Evolutionary conservation across 2,113 vertebrate genomes (phyloP).

Genomic region (Aepyceros melampus): DNA sequence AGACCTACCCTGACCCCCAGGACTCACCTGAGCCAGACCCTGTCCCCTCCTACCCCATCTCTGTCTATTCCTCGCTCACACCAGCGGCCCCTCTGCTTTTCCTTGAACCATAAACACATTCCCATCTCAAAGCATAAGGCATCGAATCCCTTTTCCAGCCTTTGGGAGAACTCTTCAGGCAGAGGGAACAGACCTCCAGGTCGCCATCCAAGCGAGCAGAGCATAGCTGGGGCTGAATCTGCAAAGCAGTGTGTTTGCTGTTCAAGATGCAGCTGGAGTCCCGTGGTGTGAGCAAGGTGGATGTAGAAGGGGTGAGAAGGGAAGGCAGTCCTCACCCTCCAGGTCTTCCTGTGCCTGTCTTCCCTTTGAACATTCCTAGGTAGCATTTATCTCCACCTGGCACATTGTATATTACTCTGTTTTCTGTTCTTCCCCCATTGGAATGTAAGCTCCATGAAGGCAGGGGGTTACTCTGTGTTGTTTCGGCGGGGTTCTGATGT

Average conservation of each 20-base stretch:
- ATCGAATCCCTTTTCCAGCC: neutral
- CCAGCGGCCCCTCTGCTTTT: neutral
- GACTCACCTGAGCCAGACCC: rapidly evolving
- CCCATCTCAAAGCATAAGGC: neutral
- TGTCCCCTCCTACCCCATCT: neutral
- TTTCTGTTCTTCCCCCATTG: neutral
- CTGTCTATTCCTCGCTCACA: rapidly evolving
- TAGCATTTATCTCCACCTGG: neutral
- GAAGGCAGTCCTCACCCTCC: neutral
- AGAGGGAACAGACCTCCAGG: neutral
- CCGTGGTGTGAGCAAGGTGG: neutral
- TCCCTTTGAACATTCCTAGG: neutral
- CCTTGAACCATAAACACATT: neutral
- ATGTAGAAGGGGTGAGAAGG: rapidly evolving
- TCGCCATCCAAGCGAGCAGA: neutral
- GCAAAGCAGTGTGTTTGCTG: rapidly evolving
- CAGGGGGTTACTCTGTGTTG: neutral
- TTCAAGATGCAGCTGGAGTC: rapidly evolving
- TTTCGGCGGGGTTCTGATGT: rapidly evolving
- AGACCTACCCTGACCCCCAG: neutral
- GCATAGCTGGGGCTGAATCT: rapidly evolving
- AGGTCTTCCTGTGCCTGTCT: neutral
- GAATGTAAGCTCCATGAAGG: neutral
- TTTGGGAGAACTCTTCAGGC: neutral
- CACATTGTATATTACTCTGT: neutral